Conservation (phyloP, 1,140 invertebrate species). For the Archegozetes longisetosus region DNA sequence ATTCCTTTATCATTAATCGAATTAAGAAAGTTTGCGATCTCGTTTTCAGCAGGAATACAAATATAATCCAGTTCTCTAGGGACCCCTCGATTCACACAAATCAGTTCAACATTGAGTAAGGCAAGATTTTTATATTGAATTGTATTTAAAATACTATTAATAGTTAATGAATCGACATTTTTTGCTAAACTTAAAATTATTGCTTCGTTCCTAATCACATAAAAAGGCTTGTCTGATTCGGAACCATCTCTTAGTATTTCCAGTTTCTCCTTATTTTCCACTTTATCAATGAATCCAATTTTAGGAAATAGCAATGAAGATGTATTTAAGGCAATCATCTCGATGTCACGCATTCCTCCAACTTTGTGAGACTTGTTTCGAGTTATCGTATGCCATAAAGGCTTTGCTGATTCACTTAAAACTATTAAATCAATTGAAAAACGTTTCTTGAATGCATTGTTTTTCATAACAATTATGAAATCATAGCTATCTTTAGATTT, state of each 20-base stretch:
- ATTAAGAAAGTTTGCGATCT: not conserved
- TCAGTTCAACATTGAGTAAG: conserved; percentile 6
- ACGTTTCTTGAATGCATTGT: not conserved
- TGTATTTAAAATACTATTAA: not conserved
- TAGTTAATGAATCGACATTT: not conserved
- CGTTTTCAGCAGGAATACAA: conserved; percentile 1
- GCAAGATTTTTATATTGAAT: not conserved
- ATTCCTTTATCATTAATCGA: not conserved
- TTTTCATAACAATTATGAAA: not conserved
- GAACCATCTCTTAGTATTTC: not conserved
- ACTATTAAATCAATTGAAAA: not conserved
- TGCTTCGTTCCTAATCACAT: not conserved
- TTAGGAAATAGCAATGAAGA: not conserved
- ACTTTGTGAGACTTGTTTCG: conserved; percentile 13
- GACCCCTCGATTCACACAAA: not conserved
- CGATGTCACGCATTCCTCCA: conserved; percentile 13
- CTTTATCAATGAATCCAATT: conserved; percentile 11
- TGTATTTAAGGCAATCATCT: conserved; percentile 4
- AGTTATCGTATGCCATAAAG: conserved; percentile 10
- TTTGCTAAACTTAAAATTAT: not conserved
- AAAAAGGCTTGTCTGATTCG: conserved; percentile 1
- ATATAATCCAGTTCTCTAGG: not conserved
- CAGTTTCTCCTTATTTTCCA: not conserved
- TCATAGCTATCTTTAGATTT: not conserved
- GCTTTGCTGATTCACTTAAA: not conserved